A percentile compares a stretch with the other conserved stretches of the same genome.
Conservation (phyloP, 2,113 vertebrate species). For the Anolis sagrei region DNA sequence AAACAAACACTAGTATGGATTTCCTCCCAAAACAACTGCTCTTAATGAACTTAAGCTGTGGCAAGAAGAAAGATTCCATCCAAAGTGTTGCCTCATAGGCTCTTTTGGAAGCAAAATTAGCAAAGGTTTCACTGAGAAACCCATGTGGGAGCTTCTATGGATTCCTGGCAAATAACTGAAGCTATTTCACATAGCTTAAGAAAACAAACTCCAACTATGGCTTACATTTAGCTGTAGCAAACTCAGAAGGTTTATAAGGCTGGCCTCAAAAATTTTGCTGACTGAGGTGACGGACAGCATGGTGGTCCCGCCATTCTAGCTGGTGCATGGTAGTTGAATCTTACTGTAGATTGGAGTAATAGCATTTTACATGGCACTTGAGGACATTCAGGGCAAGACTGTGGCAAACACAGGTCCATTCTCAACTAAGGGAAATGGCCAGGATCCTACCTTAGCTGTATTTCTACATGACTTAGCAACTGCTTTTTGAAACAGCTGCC, state of each 20-base stretch:
- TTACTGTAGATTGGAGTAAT: background rate
- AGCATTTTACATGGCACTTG: background rate
- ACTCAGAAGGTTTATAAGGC: too few relatives aligned
- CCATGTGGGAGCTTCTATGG: conserved; percentile 18
- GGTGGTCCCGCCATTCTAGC: background rate
- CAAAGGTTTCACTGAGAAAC: conserved; percentile 9
- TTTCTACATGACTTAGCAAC: background rate
- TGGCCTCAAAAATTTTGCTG: background rate
- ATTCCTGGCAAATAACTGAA: background rate
- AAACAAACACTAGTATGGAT: conserved; percentile 53
- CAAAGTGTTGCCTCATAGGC: conserved; percentile 13
- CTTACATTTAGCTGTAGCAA: background rate
- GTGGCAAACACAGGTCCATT: background rate
- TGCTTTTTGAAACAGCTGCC: too few relatives aligned
- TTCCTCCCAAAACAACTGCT: conserved; percentile 50
- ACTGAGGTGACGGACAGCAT: background rate
- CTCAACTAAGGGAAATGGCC: background rate
- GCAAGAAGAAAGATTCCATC: conserved; percentile 3
- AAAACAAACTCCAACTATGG: background rate
- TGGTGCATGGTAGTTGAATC: background rate
- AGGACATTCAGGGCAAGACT: background rate
- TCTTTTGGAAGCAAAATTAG: conserved; percentile 41
- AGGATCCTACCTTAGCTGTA: background rate
- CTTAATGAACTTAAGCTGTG: conserved; percentile 44
- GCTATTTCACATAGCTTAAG: background rate